phyloP scores from a whole-genome alignment of 2,888 invertebrate species.

The Hydropsyche betteni region DNA sequence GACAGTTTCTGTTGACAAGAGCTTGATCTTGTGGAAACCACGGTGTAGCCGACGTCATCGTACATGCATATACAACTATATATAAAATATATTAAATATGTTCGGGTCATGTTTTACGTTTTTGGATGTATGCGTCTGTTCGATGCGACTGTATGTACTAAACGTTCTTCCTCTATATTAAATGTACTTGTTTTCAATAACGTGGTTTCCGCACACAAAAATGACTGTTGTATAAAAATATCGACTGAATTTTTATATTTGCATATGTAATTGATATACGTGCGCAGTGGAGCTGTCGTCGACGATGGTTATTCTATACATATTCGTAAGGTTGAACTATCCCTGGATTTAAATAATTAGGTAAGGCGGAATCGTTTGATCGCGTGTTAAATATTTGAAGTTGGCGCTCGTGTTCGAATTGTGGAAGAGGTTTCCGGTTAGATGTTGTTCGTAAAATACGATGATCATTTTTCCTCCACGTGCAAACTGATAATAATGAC shows the following conservation, averaged over 20 bases:
- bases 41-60: constrained; percentile 54
- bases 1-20: constrained; percentile 79
- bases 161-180: too few relatives aligned
- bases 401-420: too few relatives aligned
- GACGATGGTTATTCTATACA: background rate
- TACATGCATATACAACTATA: too few relatives aligned
- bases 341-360: too few relatives aligned
- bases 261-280: constrained; percentile 16
- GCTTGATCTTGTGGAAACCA: constrained; percentile 64
- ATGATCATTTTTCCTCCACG: too few relatives aligned
- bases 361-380: too few relatives aligned
- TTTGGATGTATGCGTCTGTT: background rate
- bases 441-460: too few relatives aligned
- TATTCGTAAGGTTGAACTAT: too few relatives aligned
- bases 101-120: too few relatives aligned
- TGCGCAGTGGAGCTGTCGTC: constrained; percentile 37
- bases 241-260: constrained; percentile 49
- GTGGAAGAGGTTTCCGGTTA: too few relatives aligned
- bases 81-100: too few relatives aligned
- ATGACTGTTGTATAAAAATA: constrained; percentile 39
- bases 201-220: constrained; percentile 33
- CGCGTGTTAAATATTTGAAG: too few relatives aligned
- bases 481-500: constrained; percentile 21
- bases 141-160: background rate
- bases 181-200: background rate